Base-by-base conservation (phyloP, 2,113 vertebrate genomes). In the Zeus faber region DNA sequence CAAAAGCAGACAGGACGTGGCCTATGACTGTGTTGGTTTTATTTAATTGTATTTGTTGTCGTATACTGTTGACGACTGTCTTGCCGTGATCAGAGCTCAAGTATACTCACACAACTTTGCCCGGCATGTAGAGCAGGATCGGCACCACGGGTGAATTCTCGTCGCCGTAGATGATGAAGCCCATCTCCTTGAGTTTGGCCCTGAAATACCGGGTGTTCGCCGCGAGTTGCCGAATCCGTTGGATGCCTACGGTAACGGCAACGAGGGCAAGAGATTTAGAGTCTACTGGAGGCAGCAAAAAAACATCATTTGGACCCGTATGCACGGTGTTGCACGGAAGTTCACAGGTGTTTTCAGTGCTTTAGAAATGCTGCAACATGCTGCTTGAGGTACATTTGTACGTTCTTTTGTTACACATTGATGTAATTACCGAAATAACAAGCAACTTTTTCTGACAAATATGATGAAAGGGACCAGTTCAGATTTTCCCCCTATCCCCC, bases 121-220 rank as follows among this genome's bases (percentile, higher is more conserved):
- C 91, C 39, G 95, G 95, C 88, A 97, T 91, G 72, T 93, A 97
- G 69, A 98, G 89, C 61, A 98, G 91, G 60, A 98, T 70, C 0
- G 95, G 95, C 9, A 98, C 78, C 60, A 98, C 89, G 3, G 95
- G 93, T 45, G 95, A 95, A 62, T 91, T 82, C 11, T 94, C 86
- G 49, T 92, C 88, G 67, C 95, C 95, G 5, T 97, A 97, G 84
- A 93, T 89, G 76, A 97, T 96, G 88, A 96, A 98, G 72, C 95
- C 95, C 88, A 96, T 87, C 82, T 96, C 85, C 26, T 81, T 90
- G 62, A 98, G 81, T 63, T 69, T 86, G 69, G 85, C 69, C 31
- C 95, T 86, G 90, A 98, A 96, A 85, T 97, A 95, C 54, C 87
- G 87, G 64, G 92, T 92, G 78, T 98, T 98, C 82, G 86, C 85